phyloP scores from a whole-genome alignment of 2,113 vertebrate species.

The Bagarius yarrelli region DNA sequence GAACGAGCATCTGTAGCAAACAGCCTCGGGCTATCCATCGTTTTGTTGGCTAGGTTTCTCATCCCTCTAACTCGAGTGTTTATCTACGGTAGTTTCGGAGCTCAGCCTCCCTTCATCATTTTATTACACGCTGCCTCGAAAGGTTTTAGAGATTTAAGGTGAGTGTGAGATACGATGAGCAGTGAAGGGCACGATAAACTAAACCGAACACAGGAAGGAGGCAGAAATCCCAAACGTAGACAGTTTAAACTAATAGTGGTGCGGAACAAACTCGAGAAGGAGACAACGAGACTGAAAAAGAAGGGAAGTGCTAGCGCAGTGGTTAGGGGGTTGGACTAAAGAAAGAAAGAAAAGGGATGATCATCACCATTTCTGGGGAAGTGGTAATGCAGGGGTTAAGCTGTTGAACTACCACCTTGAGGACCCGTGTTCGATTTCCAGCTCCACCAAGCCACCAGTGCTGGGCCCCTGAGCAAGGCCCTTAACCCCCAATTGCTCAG shows the following conservation, averaged over 20 bases:
- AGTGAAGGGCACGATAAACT: not conserved
- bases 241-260: not conserved
- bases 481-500: too few relatives aligned
- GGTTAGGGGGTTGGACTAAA: too few relatives aligned
- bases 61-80: not conserved
- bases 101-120: slow-evolving; percentile 20
- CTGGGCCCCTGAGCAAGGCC: too few relatives aligned
- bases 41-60: not conserved
- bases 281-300: not conserved
- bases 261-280: not conserved
- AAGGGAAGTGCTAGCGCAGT: not conserved
- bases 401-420: too few relatives aligned
- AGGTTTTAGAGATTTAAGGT: slow-evolving; percentile 9
- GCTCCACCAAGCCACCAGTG: too few relatives aligned
- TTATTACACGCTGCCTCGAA: slow-evolving; percentile 22
- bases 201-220: not conserved
- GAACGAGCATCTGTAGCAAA: not conserved
- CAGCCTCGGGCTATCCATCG: not conserved
- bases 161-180: slow-evolving; percentile 26
- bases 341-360: too few relatives aligned
- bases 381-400: too few relatives aligned
- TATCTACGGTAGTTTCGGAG: slow-evolving; percentile 14
- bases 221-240: not conserved
- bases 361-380: too few relatives aligned
- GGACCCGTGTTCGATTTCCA: too few relatives aligned